These are phyloP conservation scores for Chromis chromis DNA, from an alignment of 2,797 vertebrate species.

Conservation along the genomic window DNA sequence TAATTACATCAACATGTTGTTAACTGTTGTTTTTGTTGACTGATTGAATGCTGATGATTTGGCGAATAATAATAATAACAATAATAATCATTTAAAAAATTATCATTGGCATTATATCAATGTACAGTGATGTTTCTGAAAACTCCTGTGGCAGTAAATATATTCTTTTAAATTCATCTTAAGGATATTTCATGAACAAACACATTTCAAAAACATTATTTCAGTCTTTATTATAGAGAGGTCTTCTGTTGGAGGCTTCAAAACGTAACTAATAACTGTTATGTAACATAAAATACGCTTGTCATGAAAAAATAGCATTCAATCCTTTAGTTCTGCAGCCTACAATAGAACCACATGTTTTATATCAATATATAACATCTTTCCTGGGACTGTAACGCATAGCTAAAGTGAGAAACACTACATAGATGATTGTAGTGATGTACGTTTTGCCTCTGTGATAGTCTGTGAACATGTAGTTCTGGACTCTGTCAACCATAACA, in stretches of 20 bases:
- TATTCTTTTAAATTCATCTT: neutral
- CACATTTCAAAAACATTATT: conserved; percentile 6
- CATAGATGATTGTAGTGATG: neutral
- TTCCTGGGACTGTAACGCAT: neutral
- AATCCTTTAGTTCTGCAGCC: neutral
- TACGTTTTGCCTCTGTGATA: neutral
- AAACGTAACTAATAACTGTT: conserved; percentile 1
- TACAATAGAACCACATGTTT: neutral
- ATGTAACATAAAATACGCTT: neutral
- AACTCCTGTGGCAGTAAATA: neutral
- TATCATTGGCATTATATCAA: neutral
- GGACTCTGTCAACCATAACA: conserved; percentile 20
- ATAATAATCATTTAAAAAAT: neutral
- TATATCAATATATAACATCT: neutral
- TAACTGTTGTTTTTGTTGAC: too few relatives aligned
- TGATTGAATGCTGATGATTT: neutral
- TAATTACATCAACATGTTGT: too few relatives aligned
- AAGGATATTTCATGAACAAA: conserved; percentile 14
- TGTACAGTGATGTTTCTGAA: neutral
- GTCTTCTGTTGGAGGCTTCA: neutral
- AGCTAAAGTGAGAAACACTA: conserved; percentile 6
- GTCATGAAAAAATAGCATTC: neutral
- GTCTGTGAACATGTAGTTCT: neutral
- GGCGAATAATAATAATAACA: neutral
- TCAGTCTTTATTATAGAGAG: neutral